phyloP scores from a whole-genome alignment of 2,113 vertebrate species.

The Labeo catla region DNA sequence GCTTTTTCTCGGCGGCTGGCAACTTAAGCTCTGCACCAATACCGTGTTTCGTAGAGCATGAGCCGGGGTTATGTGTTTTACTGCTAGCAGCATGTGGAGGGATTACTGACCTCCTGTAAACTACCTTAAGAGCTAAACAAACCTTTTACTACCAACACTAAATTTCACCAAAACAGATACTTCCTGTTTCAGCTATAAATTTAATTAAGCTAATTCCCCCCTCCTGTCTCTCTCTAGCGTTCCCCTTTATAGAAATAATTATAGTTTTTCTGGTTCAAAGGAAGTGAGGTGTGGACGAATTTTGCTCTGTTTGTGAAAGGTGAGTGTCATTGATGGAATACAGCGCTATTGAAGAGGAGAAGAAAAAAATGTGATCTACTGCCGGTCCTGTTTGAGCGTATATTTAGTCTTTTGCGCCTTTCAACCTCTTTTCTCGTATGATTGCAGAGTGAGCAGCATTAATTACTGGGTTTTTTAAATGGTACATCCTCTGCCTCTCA shows the following conservation, averaged over 20 bases:
- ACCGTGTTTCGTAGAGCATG: constrained; percentile 69
- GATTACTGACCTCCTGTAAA: constrained; percentile 72
- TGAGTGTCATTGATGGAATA: constrained; percentile 10
- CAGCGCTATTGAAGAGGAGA: constrained; percentile 15
- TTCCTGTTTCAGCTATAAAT: constrained; percentile 21
- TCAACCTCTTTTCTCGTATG: constrained; percentile 22
- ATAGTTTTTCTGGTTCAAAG: constrained; percentile 15
- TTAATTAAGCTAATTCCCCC: constrained; percentile 26
- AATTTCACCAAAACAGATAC: constrained; percentile 40
- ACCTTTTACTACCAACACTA: constrained; percentile 47
- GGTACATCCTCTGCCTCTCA: constrained; percentile 64
- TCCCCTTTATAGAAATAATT: constrained; percentile 1
- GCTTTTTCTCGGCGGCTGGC: constrained; percentile 66
- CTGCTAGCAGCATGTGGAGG: constrained; percentile 51
- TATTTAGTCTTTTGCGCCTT: constrained; percentile 22
- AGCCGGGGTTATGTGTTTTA: constrained; percentile 56
- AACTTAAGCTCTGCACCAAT: constrained; percentile 74
- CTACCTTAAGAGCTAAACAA: constrained; percentile 65
- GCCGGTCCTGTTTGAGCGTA: constrained; percentile 3
- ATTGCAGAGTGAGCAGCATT: constrained; percentile 53
- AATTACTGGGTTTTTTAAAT: constrained; percentile 66
- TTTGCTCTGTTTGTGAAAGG: constrained; percentile 21
- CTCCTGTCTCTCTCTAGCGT: neutral
- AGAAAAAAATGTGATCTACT: neutral
- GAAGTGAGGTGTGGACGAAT: neutral